Percentiles rank a stretch among this genome's conserved stretches.
Conservation (phyloP, 2,113 vertebrate species). For the Stomatorhinus ivindoensis region DNA sequence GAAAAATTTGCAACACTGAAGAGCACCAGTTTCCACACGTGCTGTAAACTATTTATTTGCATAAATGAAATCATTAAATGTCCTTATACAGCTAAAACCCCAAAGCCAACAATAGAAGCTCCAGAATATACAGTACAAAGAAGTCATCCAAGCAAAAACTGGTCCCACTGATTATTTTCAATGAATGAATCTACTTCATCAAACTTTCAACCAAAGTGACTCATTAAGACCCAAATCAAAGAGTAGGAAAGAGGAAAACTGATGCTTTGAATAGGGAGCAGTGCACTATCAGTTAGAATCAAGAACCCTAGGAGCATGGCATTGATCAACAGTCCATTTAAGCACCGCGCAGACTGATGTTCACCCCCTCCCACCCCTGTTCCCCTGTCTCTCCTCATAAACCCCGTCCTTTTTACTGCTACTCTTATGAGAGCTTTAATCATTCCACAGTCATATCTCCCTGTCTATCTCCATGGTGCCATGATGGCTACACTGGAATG, state of each 20-base stretch:
- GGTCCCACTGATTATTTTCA: neutral
- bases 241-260: neutral
- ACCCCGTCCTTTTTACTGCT: neutral
- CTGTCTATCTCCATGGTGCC: neutral
- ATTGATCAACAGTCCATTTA: neutral
- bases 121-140: neutral
- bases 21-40: neutral
- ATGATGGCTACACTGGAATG: neutral
- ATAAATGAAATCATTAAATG: neutral
- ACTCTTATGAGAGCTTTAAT: neutral
- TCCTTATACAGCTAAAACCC: neutral
- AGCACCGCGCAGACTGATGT: neutral
- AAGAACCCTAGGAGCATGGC: neutral
- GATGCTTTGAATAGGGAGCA: neutral
- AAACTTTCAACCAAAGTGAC: neutral
- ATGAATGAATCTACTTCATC: neutral
- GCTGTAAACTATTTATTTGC: neutral
- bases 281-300: slow-evolving; percentile 1
- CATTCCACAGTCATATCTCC: neutral
- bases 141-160: neutral
- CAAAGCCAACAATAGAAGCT: neutral
- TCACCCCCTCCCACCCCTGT: neutral
- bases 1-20: neutral
- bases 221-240: neutral
- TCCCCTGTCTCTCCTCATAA: neutral